Base-by-base conservation (phyloP, 1,140 invertebrate species). In the Hypsibius dujardini region DNA sequence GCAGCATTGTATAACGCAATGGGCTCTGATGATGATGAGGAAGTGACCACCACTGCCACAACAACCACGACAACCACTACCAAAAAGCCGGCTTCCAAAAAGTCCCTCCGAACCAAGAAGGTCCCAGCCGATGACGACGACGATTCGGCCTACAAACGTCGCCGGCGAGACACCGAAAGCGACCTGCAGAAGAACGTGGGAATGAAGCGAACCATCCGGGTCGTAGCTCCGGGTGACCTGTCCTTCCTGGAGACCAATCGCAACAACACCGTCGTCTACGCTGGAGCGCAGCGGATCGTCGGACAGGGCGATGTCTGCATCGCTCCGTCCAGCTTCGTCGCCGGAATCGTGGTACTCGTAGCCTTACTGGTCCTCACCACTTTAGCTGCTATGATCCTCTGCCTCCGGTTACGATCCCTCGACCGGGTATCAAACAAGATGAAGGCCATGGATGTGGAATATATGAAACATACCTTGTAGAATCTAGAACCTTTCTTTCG, bases 171-270 rank as follows among this genome's bases (percentile, higher is more conserved):
- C 45, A 28, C 42, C 40, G 46, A 72, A 1, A 60, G 70, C 47
- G 73, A 75, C 1, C 74, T 75, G 79, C 92, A 92, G 89, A 92
- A 89, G 28, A 90, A 94, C 77, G 89, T 95, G 0, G 89, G 90
- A 76, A 94, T 90, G 42, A 90, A 88, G 76, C 83, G 90, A 75
- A 88, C 85, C 47, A 92, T 95, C 88, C 90, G 92, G 79, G 90
- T 92, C 0, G 89, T 92, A 0, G 90, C 89, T 1, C 88, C 87
- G 1, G 88, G 89, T 2, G 89, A 92, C 77, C 79, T 92, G 47
- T 86, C 89, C 47, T 91, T 92, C 77, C 82, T 87, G 42, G 83
- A 90, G 70, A 85, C 87, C 74, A 84, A 85, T 46, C 84, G 74
- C 73, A 90, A 88, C 69, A 88, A 90, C 76, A 88, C 88, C 28